Evolutionary conservation across 2,888 invertebrate species (phyloP).

Genomic region (Drosophila antonietae): DNA sequence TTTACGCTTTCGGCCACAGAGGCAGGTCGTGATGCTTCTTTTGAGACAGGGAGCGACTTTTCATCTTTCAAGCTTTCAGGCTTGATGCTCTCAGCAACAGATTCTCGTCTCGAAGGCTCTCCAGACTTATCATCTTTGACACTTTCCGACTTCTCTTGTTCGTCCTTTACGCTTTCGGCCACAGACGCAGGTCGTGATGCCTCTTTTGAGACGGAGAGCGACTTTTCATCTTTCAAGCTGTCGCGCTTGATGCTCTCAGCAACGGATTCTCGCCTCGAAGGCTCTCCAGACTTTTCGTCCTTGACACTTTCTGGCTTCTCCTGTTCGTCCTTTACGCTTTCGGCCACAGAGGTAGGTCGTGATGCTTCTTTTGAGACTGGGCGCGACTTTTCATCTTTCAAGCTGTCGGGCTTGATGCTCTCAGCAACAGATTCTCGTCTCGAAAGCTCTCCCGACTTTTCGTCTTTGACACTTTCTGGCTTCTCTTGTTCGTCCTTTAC

Average conservation of each 20-base stretch:
- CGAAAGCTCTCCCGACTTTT: slow-evolving; percentile 1
- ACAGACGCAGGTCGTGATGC: slow-evolving; percentile 42
- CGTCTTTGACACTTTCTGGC: neutral
- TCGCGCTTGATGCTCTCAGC: no score
- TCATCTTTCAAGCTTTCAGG: no score
- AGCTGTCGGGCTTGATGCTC: neutral
- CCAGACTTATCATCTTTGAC: no score
- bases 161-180: neutral
- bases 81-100: no score
- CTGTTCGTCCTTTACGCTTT: neutral
- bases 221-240: slow-evolving; percentile 3
- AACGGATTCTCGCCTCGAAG: neutral
- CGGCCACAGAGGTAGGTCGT: no score
- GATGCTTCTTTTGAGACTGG: neutral
- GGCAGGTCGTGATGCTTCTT: slow-evolving; percentile 12
- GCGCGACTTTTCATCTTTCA: neutral
- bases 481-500: neutral
- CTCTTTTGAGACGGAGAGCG: slow-evolving; percentile 4
- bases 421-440: slow-evolving; percentile 38
- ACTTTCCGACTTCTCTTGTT: neutral
- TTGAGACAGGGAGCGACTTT: slow-evolving; percentile 5
- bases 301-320: slow-evolving; percentile 25
- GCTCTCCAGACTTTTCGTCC: slow-evolving; percentile 15
- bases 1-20: no score
- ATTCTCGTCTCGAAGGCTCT: no score